Evolutionary conservation across 1,140 invertebrate species (phyloP), one percentile per base, ranked within the genome.

Genomic region (Zaprionus camerounensis): DNA sequence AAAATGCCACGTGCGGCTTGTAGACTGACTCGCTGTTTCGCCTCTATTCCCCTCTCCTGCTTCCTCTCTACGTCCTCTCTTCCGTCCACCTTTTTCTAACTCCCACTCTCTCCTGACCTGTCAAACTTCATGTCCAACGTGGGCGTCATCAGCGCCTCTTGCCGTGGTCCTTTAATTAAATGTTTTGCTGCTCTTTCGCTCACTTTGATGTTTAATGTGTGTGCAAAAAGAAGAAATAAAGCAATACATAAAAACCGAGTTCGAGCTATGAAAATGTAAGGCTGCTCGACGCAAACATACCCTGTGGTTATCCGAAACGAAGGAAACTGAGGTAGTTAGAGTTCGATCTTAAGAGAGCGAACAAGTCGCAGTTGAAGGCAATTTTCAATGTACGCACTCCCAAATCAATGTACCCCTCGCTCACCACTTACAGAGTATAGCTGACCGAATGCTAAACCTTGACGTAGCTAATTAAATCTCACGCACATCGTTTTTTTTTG

Each of bases 1-100:
- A 68, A 78, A 82, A 78, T 73, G 83, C 74, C 75, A 62, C 65
- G 74, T 73, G 69, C 68, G 53, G 38, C 49, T 31, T 26, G 49
- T 56, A 26, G 6, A 67, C 53, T n/a, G 11, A 24, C 53, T 56
- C 13, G 24, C 22, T 56, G 3, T 0, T 3, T 15, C 3, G 6
- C 13, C 51, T 44, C 17, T 41, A 17, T 6, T 28, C 17, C 24
- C 41, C 24, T 31, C 20, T 38, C 17, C 73, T 55, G 51, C 28
- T 38, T 57, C 1, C 34, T 20, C 11, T 55, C n/a, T 9, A 12
- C 3, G 9, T 34, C 9, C 0, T n/a, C n/a, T n/a, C n/a, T 0
- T 34, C 31, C 9, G n/a, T n/a, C 31, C 9, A 9, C 9, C n/a
- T 69, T 49, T 66, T 15, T 26, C 56, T 3, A 11, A 12, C 13